These are phyloP conservation scores for Indri indri DNA, from an alignment of 2,113 vertebrate species.

Conservation along the genomic window DNA sequence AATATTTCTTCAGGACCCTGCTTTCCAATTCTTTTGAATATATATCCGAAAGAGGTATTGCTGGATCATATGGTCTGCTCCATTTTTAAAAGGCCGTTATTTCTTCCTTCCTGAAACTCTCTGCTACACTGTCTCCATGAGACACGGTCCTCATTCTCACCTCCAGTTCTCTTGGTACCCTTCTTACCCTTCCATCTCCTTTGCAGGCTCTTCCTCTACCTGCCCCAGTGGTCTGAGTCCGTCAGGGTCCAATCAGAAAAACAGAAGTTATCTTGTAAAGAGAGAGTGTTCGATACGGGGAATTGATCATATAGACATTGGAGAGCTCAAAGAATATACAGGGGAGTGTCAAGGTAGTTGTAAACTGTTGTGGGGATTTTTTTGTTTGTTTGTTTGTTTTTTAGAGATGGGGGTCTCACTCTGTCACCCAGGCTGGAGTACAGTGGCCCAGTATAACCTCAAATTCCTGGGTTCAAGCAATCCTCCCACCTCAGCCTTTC, in stretches of 20 bases:
- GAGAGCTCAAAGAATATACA: not conserved
- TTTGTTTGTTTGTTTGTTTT: too few species aligned
- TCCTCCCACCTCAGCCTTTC: too few species aligned
- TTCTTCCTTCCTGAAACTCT: not conserved
- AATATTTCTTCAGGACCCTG: not conserved
- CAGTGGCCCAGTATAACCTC: too few species aligned
- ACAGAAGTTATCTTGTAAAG: not conserved
- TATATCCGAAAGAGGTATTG: not conserved
- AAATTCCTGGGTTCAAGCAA: too few species aligned
- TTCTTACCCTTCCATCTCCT: not conserved
- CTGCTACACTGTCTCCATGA: not conserved
- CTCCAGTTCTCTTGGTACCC: not conserved
- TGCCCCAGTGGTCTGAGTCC: not conserved
- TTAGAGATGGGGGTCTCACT: too few species aligned
- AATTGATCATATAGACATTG: not conserved
- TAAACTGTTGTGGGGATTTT: not conserved
- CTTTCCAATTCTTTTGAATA: not conserved
- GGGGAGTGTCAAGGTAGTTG: not conserved
- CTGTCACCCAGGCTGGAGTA: too few species aligned
- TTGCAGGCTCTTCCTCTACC: not conserved
- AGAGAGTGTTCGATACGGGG: not conserved
- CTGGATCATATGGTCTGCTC: not conserved
- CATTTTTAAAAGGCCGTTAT: not conserved
- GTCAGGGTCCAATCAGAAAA: not conserved
- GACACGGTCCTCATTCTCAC: not conserved